Base-by-base conservation (phyloP, 2,797 vertebrate genomes). In the Syngnathus acus region DNA sequence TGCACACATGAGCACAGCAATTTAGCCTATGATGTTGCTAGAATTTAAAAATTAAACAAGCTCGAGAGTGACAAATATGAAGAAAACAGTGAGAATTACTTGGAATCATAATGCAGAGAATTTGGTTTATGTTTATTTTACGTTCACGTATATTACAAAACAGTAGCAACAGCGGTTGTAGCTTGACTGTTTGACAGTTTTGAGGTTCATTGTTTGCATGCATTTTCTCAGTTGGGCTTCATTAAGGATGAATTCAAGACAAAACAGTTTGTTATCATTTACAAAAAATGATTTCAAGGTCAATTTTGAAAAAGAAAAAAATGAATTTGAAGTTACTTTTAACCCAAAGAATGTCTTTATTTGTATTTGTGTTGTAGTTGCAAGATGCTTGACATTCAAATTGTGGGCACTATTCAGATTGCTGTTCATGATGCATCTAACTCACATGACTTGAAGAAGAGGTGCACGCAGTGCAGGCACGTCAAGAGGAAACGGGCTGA, bases 401-500 rank as follows among this genome's bases (percentile, higher is more conserved):
- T 53, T 53, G 48, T 50, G 8, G 3, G 48, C 8, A n/a, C 9
- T 50, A 53, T n/a, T 21, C n/a, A 1, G 50, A 53, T 53, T 23
- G 11, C 9, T 21, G 47, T 38, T 1, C 59, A 14, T 23, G 11
- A 38, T 45, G 21, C 42, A 26, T 23, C 59, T 0, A 58, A 45
- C 21, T 45, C 73, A 64, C n/a, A 53, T 26, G 50, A 68, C 63
- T 57, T 42, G 66, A 47, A 73, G 64, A 64, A 76, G 71, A 77
- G 70, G 32, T 57, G 9, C 50, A 55, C 60, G 10, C 61, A 62
- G 60, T 43, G 13, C 65, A 61, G 69, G 53, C 69, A 76, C 63
- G 72, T 82, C 75, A 80, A 78, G 80, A 84, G 82, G 78, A 86
- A 84, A 74, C 70, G 67, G 65, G 66, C 57, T 58, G 72, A 74